A percentile compares a stretch with the other conserved stretches of the same genome.
phyloP scores from a whole-genome alignment of 2,113 vertebrate genomes.

The Andinoacara biseriatus region DNA sequence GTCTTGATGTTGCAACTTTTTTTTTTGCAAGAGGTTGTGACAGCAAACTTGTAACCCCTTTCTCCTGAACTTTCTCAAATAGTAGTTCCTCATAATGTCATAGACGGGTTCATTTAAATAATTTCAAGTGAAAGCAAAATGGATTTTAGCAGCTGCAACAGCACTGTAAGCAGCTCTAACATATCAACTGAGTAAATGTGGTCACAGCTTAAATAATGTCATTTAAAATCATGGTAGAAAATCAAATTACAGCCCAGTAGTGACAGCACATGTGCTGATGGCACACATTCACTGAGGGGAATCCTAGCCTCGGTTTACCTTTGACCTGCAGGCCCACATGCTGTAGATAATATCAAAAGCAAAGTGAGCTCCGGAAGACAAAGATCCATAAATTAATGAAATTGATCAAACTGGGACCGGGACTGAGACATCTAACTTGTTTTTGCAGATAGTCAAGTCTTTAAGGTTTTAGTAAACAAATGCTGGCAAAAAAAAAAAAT shows the following conservation, averaged over 20 bases:
- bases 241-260: not conserved
- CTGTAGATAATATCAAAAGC: slow-evolving; percentile 17
- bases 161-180: not conserved
- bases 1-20: slow-evolving; percentile 11
- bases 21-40: not conserved
- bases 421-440: not conserved
- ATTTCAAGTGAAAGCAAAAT: not conserved
- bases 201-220: not conserved
- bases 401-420: slow-evolving; percentile 29
- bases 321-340: slow-evolving; percentile 37
- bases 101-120: not conserved
- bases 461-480: not conserved
- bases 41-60: not conserved
- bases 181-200: not conserved
- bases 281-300: not conserved
- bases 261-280: not conserved
- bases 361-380: not conserved
- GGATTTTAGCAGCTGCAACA: not conserved
- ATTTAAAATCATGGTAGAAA: not conserved
- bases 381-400: slow-evolving; percentile 5
- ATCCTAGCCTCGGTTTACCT: slow-evolving; percentile 24
- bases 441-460: slow-evolving; percentile 1
- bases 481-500: too few relatives aligned
- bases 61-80: not conserved
- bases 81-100: slow-evolving; percentile 1